Evolutionary conservation across 2,888 invertebrate genomes (phyloP), one percentile per base, ranked within the genome.

Genomic region (Heliconius sara): DNA sequence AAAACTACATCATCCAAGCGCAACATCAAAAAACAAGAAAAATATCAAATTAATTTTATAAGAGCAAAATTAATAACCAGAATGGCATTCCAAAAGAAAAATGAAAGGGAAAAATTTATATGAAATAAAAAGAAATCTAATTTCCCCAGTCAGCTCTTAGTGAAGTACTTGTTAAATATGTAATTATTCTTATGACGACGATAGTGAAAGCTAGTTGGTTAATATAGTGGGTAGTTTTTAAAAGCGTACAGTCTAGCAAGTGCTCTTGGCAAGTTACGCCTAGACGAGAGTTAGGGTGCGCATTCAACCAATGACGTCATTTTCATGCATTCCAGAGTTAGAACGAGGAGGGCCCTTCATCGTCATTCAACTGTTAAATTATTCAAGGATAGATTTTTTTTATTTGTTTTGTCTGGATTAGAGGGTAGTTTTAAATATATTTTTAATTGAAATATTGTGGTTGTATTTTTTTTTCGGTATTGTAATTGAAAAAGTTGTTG

Each of bases 241-340:
- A 82, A 83, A 84, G 82, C 81, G 80, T 83, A 83, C 75, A 72
- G 78, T 74, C 79, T 72, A 47, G 60, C 77, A 71, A 77, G 82
- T 81, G 80, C 82, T 82, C 83, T 83, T 84, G 82, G 83, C 82
- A 83, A 84, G 83, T 83, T 82, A 82, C 83, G 82, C 83, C 81
- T 83, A 84, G 83, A 85, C 77, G 84, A 85, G 85, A 85, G 85
- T 82, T 81, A 80, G 93, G 93, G 93, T 91, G 93, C 89, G 92
- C 91, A 91, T 90, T 89, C 90, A 89, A 91, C 93, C 93, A 93
- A 92, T 93, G 92, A 91, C 91, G 91, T 91, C 91, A 91, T 85
- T 85, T 85, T 85, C 78, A 74, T 80, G 68, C 78, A 76, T 79
- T 84, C 87, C 85, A 83, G 79, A 83, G 83, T 83, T 81, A 81